These are phyloP conservation scores for Crotalus viridis DNA, from an alignment of 2,113 vertebrate genomes.

Conservation along the genomic window DNA sequence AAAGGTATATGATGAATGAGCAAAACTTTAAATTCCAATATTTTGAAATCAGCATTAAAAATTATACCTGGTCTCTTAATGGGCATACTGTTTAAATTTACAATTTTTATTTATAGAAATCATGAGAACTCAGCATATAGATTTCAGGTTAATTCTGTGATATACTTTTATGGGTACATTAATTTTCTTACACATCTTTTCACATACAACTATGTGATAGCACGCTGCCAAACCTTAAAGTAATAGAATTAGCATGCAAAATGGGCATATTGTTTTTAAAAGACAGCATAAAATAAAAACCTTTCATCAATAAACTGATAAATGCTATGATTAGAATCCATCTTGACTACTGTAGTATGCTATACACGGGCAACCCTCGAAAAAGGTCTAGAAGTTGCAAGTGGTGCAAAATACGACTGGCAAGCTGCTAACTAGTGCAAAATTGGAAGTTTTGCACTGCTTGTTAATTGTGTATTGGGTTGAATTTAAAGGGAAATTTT, in stretches of 20 bases:
- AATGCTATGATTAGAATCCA: not conserved
- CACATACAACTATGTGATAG: not conserved
- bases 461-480: not conserved
- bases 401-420: not conserved
- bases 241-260: not conserved
- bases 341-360: not conserved
- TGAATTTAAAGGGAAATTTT: not conserved
- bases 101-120: not conserved
- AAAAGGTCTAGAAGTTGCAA: not conserved
- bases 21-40: not conserved
- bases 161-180: not conserved
- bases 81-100: not conserved
- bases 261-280: not conserved
- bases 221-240: not conserved
- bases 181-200: not conserved
- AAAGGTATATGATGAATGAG: not conserved
- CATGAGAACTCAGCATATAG: not conserved
- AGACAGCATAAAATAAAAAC: not conserved
- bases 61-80: not conserved
- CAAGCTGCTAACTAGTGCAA: not conserved
- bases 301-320: not conserved
- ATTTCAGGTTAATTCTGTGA: not conserved
- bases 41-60: not conserved
- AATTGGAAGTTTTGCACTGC: not conserved
- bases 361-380: not conserved